Base-by-base conservation (phyloP, 2,888 invertebrate species). In the Harpagoxenus sublaevis region DNA sequence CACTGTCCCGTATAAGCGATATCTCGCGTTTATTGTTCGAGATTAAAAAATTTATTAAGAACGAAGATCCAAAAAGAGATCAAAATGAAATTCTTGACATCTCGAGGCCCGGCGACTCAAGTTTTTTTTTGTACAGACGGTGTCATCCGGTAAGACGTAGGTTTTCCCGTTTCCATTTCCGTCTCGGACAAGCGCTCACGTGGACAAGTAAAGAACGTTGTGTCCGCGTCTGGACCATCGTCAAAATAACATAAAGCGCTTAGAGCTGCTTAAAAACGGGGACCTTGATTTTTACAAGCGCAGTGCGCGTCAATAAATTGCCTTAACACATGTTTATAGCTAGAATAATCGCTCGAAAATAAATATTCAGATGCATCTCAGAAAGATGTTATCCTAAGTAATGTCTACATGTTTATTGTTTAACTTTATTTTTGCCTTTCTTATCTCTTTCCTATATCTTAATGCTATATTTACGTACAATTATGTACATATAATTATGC, bases 81-180 rank as follows among this genome's bases (percentile, higher is more conserved):
- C 23, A 3, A 71, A 39, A 60, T 55, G 5, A 31, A 48, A 73
- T 79, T 73, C 28, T 28, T 60, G 15, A 8, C 71, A 15, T 23
- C 15, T 15, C 55, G 60, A 82, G 57, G 70, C 23, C 63, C 78
- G 55, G 66, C 74, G 71, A 1, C 65, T 66, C 84, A n/a, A 28
- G 15, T 63, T 73, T 82, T 89, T 71, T 23, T 86, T 84, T 65
- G 31, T 86, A 42, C 15, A 63, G 82, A 83, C 88, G 51, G 53
- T 74, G 86, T 55, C 82, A 60, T 51, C 63, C 78, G 62, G 75
- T 63, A 86, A 87, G 81, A 87, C 88, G 73, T 85, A 91, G 91
- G 90, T 90, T 91, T 90, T 91, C 75, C 89, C 89, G 83, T 39
- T 65, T 83, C 65, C 79, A 84, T 91, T 90, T 90, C 91, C 88